Percentiles rank a stretch among this genome's conserved stretches.
These are phyloP conservation scores for Ormyrus thymus DNA, from an alignment of 2,888 invertebrate genomes.

Conservation along the genomic window DNA sequence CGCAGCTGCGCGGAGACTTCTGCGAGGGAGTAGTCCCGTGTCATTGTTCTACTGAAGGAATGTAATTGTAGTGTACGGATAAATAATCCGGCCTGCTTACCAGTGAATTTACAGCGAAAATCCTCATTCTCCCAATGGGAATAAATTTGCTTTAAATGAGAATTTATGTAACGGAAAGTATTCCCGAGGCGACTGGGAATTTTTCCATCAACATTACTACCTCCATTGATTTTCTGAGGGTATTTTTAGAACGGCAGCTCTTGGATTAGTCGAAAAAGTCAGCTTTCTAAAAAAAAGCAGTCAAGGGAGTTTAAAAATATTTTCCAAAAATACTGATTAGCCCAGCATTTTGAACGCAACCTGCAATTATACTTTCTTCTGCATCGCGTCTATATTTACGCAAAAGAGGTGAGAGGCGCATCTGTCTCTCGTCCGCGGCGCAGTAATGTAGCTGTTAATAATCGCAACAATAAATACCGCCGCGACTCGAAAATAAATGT, in stretches of 20 bases:
- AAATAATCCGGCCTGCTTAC: too few species aligned
- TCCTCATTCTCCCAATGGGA: too few species aligned
- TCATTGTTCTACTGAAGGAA: slow-evolving; percentile 20
- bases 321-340: slow-evolving; percentile 14
- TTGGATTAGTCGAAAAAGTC: slow-evolving; percentile 33
- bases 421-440: too few species aligned
- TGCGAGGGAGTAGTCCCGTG: neutral
- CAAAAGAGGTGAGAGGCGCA: too few species aligned
- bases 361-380: too few species aligned
- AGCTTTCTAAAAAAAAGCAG: slow-evolving; percentile 41
- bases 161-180: too few species aligned
- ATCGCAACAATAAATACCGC: neutral
- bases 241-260: slow-evolving; percentile 23
- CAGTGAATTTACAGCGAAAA: too few species aligned
- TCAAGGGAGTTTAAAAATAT: neutral
- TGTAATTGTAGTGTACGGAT: neutral
- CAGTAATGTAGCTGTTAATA: too few species aligned
- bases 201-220: slow-evolving; percentile 1
- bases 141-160: too few species aligned
- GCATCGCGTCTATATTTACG: too few species aligned
- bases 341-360: too few species aligned
- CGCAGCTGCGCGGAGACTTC: neutral
- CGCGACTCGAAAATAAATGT: neutral
- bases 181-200: neutral
- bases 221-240: slow-evolving; percentile 19